Evolutionary conservation across 2,797 vertebrate genomes (phyloP).

Genomic region (Tragelaphus eurycerus): DNA sequence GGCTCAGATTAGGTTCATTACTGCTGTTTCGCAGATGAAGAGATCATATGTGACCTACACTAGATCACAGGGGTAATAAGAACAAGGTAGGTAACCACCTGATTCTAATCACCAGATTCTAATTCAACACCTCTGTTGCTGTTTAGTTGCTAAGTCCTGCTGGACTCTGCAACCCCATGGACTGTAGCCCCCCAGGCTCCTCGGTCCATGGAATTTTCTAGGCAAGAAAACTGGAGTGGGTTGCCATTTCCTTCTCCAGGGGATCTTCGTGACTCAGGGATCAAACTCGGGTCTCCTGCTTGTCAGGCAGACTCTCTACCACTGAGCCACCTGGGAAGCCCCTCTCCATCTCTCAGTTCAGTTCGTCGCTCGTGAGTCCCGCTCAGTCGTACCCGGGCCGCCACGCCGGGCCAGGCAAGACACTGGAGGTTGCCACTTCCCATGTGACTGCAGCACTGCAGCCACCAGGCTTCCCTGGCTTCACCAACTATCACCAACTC

Average conservation of each 20-base stretch:
- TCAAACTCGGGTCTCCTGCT: background rate
- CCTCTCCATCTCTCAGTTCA: background rate
- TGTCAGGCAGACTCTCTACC: background rate
- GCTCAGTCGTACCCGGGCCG: background rate
- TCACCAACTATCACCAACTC: background rate
- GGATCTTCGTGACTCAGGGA: background rate
- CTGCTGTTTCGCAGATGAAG: background rate
- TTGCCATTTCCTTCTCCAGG: background rate
- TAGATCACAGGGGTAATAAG: too few relatives aligned
- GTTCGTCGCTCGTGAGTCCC: too few relatives aligned
- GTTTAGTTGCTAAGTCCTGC: background rate
- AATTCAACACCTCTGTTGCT: background rate
- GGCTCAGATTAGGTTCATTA: background rate
- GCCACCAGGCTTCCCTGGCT: too few relatives aligned
- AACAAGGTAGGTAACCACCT: background rate
- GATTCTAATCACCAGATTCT: background rate
- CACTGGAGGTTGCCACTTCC: too few relatives aligned
- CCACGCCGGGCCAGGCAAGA: too few relatives aligned
- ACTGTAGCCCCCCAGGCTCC: background rate
- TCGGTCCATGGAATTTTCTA: background rate
- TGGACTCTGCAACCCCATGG: background rate
- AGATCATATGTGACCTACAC: background rate
- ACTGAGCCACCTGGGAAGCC: background rate
- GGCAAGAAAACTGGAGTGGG: background rate
- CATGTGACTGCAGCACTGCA: background rate